phyloP scores from a whole-genome alignment of 2,113 vertebrate genomes.

The Cichladusa arquata region DNA sequence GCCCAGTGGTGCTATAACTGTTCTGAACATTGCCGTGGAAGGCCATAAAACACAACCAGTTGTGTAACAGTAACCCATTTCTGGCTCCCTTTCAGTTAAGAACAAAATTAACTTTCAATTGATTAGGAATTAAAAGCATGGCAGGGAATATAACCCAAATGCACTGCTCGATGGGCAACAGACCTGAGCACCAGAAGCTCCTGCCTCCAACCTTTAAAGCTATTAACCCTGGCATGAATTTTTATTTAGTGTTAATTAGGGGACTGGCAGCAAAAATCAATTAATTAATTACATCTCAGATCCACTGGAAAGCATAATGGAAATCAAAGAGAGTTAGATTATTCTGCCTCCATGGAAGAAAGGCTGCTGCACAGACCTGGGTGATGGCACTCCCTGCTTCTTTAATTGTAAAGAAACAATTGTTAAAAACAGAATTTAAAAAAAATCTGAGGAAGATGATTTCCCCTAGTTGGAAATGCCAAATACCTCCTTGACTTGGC shows the following conservation, averaged over 20 bases:
- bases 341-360: neutral
- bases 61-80: neutral
- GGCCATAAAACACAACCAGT: neutral
- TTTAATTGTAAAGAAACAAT: neutral
- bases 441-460: neutral
- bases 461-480: neutral
- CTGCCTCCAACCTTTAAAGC: slow-evolving; percentile 53
- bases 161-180: neutral
- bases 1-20: neutral
- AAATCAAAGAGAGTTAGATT: slow-evolving; percentile 49
- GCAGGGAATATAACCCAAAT: slow-evolving; percentile 27
- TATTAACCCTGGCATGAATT: slow-evolving; percentile 63
- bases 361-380: neutral
- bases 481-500: neutral
- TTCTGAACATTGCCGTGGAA: neutral
- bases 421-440: neutral
- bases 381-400: neutral
- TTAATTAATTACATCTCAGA: slow-evolving; percentile 66
- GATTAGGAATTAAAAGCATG: slow-evolving; percentile 54
- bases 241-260: slow-evolving; percentile 68
- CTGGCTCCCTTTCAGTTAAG: slow-evolving; percentile 14
- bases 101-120: slow-evolving; percentile 53
- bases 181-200: neutral
- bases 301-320: slow-evolving; percentile 39
- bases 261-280: slow-evolving; percentile 50